phyloP scores from a whole-genome alignment of 2,797 vertebrate genomes.

The Neoniphon sammara region DNA sequence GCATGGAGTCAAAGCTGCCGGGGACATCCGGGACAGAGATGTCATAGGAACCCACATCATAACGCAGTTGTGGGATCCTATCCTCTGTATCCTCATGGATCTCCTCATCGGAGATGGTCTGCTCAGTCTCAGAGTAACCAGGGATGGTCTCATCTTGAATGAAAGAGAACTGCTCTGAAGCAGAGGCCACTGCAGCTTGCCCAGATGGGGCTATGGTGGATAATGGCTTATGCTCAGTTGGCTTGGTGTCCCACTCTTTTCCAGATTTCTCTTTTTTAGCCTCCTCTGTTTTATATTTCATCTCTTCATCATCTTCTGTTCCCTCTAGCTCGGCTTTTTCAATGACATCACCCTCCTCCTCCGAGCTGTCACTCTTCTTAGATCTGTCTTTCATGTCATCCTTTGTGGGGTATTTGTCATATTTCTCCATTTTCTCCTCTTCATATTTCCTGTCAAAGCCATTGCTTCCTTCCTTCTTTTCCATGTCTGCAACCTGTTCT shows the following conservation, averaged over 20 bases:
- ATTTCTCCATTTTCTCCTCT: conserved; percentile 81
- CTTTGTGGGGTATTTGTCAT: conserved; percentile 70
- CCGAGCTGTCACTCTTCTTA: conserved; percentile 85
- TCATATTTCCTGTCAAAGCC: conserved; percentile 82
- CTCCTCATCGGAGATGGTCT: conserved; percentile 98
- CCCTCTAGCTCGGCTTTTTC: conserved; percentile 95
- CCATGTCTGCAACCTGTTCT: conserved; percentile 72
- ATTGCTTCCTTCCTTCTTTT: conserved; percentile 68
- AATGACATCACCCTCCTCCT: conserved; percentile 90
- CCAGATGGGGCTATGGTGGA: conserved; percentile 23
- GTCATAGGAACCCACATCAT: conserved; percentile 87
- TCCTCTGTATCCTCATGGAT: conserved; percentile 96
- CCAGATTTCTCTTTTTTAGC: conserved; percentile 74
- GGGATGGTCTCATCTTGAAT: conserved; percentile 99
- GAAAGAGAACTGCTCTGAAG: conserved; percentile 90
- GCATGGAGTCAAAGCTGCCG: conserved; percentile 87
- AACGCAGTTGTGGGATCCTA: conserved; percentile 89
- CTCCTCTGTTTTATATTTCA: conserved; percentile 84
- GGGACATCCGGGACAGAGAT: conserved; percentile 89
- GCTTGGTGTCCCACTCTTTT: conserved; percentile 76
- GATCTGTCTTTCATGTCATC: conserved; percentile 78
- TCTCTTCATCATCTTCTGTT: conserved; percentile 87
- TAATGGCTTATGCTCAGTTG: conserved; percentile 56
- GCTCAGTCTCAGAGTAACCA: conserved; percentile 96
- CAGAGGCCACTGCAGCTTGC: conserved; percentile 63